Evolutionary conservation across 1,140 invertebrate genomes (phyloP).

Genomic region (Drosophila biarmipes): DNA sequence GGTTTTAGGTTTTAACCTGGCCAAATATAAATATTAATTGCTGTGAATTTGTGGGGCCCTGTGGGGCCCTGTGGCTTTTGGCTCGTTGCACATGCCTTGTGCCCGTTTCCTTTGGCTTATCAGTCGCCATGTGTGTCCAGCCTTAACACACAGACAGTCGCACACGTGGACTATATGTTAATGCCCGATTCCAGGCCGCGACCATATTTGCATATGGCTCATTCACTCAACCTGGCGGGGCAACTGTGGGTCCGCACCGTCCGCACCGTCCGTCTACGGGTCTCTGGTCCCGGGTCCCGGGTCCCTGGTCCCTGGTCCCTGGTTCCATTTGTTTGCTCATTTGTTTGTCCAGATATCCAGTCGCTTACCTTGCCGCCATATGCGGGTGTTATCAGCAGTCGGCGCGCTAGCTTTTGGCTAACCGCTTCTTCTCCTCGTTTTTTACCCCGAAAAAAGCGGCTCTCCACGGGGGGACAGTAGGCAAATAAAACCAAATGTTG

Average conservation of each 20-base stretch:
- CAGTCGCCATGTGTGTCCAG: conserved; percentile 67
- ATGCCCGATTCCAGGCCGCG: conserved; percentile 70
- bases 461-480: conserved; percentile 39
- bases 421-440: conserved; percentile 25
- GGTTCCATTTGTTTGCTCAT: conserved; percentile 58
- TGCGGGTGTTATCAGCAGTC: conserved; percentile 79
- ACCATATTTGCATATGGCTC: conserved; percentile 79
- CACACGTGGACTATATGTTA: conserved; percentile 45
- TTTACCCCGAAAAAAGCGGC: neutral
- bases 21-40: conserved; percentile 4
- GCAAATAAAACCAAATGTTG: conserved; percentile 81
- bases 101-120: conserved; percentile 67
- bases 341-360: conserved; percentile 77
- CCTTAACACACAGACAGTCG: conserved; percentile 42
- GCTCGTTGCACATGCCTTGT: conserved; percentile 42
- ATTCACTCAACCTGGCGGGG: conserved; percentile 70
- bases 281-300: conserved; percentile 4
- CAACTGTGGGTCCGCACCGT: conserved; percentile 14
- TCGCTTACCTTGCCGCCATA: conserved; percentile 52
- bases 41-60: neutral
- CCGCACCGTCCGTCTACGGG: conserved; percentile 20
- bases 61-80: neutral
- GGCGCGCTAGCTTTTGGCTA: conserved; percentile 72
- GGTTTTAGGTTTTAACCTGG: conserved; percentile 5
- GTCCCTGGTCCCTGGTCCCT: conserved; percentile 4